phyloP scores from a whole-genome alignment of 1,140 invertebrate genomes.

The Bombus picipes region DNA sequence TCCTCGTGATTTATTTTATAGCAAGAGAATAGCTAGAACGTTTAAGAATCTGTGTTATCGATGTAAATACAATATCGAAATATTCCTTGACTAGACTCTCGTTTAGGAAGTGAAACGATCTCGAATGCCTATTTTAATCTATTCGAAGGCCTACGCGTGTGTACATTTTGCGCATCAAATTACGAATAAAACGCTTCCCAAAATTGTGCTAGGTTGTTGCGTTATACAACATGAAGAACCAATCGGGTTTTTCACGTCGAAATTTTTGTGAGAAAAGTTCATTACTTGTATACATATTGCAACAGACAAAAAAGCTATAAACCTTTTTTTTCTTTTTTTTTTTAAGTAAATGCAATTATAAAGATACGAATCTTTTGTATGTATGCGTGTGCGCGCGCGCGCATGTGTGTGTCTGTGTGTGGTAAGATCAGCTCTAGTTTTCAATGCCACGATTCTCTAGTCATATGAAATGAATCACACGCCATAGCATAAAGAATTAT shows the following conservation, averaged over 20 bases:
- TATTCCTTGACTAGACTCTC: constrained; percentile 28
- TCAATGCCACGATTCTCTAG: constrained; percentile 69
- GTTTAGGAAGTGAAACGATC: constrained; percentile 44
- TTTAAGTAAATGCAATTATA: neutral
- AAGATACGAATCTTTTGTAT: neutral
- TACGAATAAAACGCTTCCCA: neutral
- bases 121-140: constrained; percentile 53
- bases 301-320: neutral
- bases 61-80: constrained; percentile 32
- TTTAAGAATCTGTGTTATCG: constrained; percentile 49
- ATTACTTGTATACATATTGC: neutral
- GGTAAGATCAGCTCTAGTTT: constrained; percentile 47
- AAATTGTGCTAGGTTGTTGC: neutral
- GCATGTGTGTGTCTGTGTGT: neutral
- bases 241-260: neutral
- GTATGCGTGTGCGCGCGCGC: neutral
- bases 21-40: constrained; percentile 19
- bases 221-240: neutral
- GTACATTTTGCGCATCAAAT: constrained; percentile 36
- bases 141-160: constrained; percentile 55
- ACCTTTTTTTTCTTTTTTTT: neutral
- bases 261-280: neutral
- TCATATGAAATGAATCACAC: constrained; percentile 66
- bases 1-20: constrained; percentile 52
- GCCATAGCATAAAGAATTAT: constrained; percentile 56